A percentile compares a stretch with the other conserved stretches of the same genome.
phyloP scores from a whole-genome alignment of 2,888 invertebrate genomes.

The Phaonia tiefii region DNA sequence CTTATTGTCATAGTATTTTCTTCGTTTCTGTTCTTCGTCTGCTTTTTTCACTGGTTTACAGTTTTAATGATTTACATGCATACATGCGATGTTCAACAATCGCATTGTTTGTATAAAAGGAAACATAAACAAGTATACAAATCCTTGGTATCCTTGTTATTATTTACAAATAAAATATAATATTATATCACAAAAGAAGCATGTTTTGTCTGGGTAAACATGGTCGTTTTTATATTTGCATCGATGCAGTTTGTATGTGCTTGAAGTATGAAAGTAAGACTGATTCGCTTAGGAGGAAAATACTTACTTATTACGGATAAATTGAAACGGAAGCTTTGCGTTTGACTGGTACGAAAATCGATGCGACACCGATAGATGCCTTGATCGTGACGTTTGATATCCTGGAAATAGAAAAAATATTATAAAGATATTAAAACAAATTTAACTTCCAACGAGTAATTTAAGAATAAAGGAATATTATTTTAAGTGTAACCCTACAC shows the following conservation, averaged over 20 bases:
- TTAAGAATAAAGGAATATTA: too few relatives aligned
- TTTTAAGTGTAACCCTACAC: too few relatives aligned
- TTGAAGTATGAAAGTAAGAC: not conserved
- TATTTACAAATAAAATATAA: slow-evolving; percentile 21
- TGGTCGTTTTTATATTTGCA: slow-evolving; percentile 7
- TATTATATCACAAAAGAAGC: not conserved
- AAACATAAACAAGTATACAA: not conserved
- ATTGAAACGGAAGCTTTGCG: slow-evolving; percentile 93
- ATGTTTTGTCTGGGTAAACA: slow-evolving; percentile 9
- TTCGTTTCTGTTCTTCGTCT: slow-evolving; percentile 7
- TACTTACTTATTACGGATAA: slow-evolving; percentile 94
- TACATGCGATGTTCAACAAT: not conserved
- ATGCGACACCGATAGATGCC: slow-evolving; percentile 94
- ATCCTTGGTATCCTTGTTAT: not conserved
- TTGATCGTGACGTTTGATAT: slow-evolving; percentile 93
- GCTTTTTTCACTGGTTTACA: too few relatives aligned
- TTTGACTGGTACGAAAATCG: slow-evolving; percentile 94
- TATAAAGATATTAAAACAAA: not conserved
- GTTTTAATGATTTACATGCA: slow-evolving; percentile 23
- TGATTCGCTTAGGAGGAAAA: slow-evolving; percentile 11
- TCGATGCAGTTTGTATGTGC: not conserved
- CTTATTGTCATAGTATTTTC: slow-evolving; percentile 10
- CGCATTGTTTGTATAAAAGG: not conserved
- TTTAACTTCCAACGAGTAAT: not conserved
- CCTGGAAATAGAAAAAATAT: slow-evolving; percentile 77